A percentile compares a stretch with the other conserved stretches of the same genome.
These are phyloP conservation scores for Trichogramma pretiosum DNA, from an alignment of 1,140 invertebrate species.

Conservation along the genomic window DNA sequence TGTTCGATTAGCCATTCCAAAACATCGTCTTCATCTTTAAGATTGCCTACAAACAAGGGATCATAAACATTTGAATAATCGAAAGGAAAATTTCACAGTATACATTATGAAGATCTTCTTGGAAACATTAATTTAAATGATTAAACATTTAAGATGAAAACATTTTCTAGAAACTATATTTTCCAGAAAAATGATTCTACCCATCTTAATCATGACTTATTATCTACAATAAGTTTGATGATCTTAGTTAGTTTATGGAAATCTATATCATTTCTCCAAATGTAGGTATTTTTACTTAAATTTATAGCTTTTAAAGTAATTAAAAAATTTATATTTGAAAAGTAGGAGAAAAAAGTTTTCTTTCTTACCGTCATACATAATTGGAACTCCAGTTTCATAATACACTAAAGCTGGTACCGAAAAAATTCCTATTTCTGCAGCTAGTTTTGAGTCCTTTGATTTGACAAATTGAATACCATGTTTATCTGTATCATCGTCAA, in stretches of 20 bases:
- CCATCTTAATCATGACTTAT: no score
- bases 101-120: slow-evolving; percentile 13
- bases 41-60: slow-evolving; percentile 88
- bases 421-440: slow-evolving; percentile 84
- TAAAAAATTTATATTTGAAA: no score
- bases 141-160: no score
- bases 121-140: no score
- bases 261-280: no score
- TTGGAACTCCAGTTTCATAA: slow-evolving; percentile 86
- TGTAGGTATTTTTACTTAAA: no score
- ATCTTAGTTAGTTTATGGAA: no score
- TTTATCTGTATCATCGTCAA: slow-evolving; percentile 88
- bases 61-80: no score
- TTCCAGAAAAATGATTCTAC: no score
- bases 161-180: no score
- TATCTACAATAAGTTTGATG: no score
- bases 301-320: no score
- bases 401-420: slow-evolving; percentile 84
- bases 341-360: slow-evolving; percentile 2
- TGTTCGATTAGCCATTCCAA: slow-evolving; percentile 90
- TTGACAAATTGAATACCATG: slow-evolving; percentile 91
- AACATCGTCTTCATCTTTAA: slow-evolving; percentile 90
- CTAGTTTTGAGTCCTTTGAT: slow-evolving; percentile 79
- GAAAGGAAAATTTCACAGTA: slow-evolving; percentile 37
- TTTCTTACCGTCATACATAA: slow-evolving; percentile 85